Percentiles rank a stretch among this genome's conserved stretches.
phyloP scores from a whole-genome alignment of 2,113 vertebrate genomes.

The Pedionomus torquatus region DNA sequence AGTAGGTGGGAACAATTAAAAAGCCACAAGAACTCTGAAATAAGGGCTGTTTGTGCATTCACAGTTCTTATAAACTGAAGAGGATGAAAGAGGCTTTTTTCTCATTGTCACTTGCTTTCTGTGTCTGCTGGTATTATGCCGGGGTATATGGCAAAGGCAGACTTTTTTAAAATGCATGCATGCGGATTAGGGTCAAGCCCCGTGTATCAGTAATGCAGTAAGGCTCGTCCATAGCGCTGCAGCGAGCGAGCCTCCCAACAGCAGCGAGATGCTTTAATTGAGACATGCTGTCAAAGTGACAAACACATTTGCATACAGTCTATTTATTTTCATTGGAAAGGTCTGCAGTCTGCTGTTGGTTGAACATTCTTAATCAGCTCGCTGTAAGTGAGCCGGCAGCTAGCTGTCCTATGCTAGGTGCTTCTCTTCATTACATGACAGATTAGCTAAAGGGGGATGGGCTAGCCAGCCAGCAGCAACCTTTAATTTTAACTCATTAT shows the following conservation, averaged over 20 bases:
- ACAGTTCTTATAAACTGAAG: conserved; percentile 74
- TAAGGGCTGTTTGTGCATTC: conserved; percentile 75
- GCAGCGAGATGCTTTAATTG: conserved; percentile 89
- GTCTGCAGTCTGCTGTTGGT: conserved; percentile 84
- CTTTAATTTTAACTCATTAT: conserved; percentile 80
- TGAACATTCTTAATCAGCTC: conserved; percentile 93
- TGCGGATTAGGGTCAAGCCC: conserved; percentile 81
- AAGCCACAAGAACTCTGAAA: conserved; percentile 76
- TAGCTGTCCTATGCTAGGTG: conserved; percentile 77
- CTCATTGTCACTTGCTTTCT: conserved; percentile 78
- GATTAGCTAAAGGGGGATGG: conserved; percentile 79
- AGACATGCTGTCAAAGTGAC: conserved; percentile 98
- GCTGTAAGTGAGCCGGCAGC: conserved; percentile 82
- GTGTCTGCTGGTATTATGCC: conserved; percentile 79
- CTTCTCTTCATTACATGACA: conserved; percentile 85
- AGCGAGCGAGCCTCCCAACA: conserved; percentile 76
- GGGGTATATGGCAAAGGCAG: conserved; percentile 70
- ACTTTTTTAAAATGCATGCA: conserved; percentile 79
- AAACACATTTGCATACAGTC: conserved; percentile 97
- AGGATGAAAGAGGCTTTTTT: conserved; percentile 78
- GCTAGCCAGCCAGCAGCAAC: conserved; percentile 64
- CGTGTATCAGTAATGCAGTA: conserved; percentile 83
- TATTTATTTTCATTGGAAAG: conserved; percentile 87
- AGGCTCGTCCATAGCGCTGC: conserved; percentile 77
- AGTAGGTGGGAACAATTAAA: conserved; percentile 76